Evolutionary conservation across 2,888 invertebrate species (phyloP), one percentile per base, ranked within the genome.

Genomic region (Helleia helle): DNA sequence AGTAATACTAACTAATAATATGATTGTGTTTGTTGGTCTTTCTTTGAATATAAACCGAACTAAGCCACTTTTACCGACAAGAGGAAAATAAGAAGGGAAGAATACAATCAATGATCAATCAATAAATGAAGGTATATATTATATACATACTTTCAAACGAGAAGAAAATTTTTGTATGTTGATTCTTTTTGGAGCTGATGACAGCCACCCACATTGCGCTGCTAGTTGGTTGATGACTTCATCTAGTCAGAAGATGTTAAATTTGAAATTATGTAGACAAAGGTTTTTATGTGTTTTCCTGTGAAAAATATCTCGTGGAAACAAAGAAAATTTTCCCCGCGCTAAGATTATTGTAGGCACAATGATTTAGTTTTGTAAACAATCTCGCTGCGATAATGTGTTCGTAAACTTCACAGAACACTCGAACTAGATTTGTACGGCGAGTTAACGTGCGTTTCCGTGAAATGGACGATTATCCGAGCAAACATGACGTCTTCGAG

Each of bases 351-450:
- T 24, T 40, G 36, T 27, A 25, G 17, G 13, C 7, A 36, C 28
- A 29, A 44, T 48, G 46, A 39, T 40, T 41, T 45, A 39, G 40
- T 43, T 37, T 31, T 43, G 28, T 45, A 50, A 42, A 48, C 44
- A 44, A 29, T 41, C 27, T 31, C 26, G 27, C 14, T 25, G 39
- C 13, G 30, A 43, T 40, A 38, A 25, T 37, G 12, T n/a, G 14
- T 13, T 22, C 18, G 36, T 36, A 36, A 24, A 25, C 24, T 39
- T 39, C 39, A 31, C 11, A 11, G 31, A 40, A 40, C 15, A 12
- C 31, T n/a, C 14, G 11, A 12, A n/a, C 25, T 7, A 30, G 30
- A 31, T 17, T 44, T 39, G n/a, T n/a, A n/a, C n/a, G n/a, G n/a
- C n/a, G n/a, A n/a, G n/a, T 39, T 14, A 43, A 46, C 43, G 44